Evolutionary conservation across 2,888 invertebrate species (phyloP).

Genomic region (Acleris cristana): DNA sequence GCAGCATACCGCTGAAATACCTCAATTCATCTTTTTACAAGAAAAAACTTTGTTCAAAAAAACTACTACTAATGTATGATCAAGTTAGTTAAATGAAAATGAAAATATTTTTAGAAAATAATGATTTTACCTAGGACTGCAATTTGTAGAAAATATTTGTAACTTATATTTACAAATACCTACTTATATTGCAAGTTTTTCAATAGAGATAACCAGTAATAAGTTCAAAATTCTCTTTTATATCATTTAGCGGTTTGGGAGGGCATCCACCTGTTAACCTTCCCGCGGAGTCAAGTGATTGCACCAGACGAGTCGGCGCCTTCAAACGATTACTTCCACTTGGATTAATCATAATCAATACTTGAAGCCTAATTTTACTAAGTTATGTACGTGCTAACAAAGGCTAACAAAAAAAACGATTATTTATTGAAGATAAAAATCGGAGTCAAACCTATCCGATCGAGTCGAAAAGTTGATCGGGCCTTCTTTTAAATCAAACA

Average conservation of each 20-base stretch:
- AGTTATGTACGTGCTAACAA: too few relatives aligned
- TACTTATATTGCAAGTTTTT: not conserved
- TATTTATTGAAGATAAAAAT: too few relatives aligned
- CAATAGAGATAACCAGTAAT: not conserved
- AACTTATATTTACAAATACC: too few relatives aligned
- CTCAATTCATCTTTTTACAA: slow-evolving; percentile 18
- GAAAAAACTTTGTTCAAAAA: too few relatives aligned
- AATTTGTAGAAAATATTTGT: too few relatives aligned
- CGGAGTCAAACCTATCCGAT: too few relatives aligned
- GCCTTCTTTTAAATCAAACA: slow-evolving; percentile 23
- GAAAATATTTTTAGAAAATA: not conserved
- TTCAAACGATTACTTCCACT: slow-evolving; percentile 12
- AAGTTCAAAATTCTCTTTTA: not conserved
- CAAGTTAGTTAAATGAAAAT: too few relatives aligned
- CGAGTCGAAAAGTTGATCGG: not conserved
- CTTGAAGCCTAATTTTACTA: not conserved
- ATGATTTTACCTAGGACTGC: not conserved
- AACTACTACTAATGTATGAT: too few relatives aligned
- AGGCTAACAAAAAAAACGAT: too few relatives aligned
- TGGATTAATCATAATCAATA: slow-evolving; percentile 8
- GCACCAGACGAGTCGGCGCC: slow-evolving; percentile 4
- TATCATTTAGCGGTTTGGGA: slow-evolving; percentile 5
- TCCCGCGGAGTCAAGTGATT: slow-evolving; percentile 11
- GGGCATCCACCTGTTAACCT: slow-evolving; percentile 22
- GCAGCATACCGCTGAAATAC: slow-evolving; percentile 17